phyloP scores from a whole-genome alignment of 1,140 invertebrate genomes.

The Linepithema humile region DNA sequence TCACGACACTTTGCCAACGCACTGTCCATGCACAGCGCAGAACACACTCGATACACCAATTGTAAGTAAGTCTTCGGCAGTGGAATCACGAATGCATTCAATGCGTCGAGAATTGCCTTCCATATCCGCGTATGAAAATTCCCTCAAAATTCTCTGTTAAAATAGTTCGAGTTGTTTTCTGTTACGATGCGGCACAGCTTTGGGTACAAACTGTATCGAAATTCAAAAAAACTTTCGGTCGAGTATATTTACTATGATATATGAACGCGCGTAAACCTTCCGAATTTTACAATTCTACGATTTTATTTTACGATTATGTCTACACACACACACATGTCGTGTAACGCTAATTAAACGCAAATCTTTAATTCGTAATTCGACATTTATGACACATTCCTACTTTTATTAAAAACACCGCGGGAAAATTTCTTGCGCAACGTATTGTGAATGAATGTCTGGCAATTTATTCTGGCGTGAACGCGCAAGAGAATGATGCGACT shows the following conservation, averaged over 20 bases:
- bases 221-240: neutral
- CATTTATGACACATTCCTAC: neutral
- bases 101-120: conserved; percentile 22
- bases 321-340: too few species aligned
- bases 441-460: conserved; percentile 15
- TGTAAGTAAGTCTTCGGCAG: conserved; percentile 42
- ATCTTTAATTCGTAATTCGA: conserved; percentile 8
- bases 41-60: conserved; percentile 17
- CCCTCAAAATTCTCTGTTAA: neutral
- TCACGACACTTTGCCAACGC: neutral
- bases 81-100: conserved; percentile 6
- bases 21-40: neutral
- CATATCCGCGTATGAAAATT: neutral
- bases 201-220: neutral
- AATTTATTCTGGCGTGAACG: conserved; percentile 37
- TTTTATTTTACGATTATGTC: neutral
- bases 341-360: neutral
- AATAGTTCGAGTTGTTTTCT: neutral
- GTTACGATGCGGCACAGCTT: neutral
- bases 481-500: conserved; percentile 35
- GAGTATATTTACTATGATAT: neutral
- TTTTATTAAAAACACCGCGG: neutral
- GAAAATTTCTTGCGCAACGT: neutral
- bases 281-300: conserved; percentile 1
- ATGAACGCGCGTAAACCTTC: neutral